Conservation (phyloP, 1,140 invertebrate genomes). For the Drosophila hydei region DNA sequence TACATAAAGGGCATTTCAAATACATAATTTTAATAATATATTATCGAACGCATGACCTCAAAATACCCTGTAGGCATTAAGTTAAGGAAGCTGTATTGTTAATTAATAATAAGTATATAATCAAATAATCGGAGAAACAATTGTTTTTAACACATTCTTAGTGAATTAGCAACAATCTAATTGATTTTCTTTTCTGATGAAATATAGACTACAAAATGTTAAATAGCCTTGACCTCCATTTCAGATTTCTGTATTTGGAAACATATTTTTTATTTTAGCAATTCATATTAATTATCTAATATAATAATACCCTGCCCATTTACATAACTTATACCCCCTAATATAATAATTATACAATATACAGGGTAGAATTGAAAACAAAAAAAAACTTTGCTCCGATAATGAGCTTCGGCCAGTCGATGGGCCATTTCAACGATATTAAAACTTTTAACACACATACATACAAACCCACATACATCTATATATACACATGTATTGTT, state of each 20-base stretch:
- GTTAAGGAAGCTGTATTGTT: no score
- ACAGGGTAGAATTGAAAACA: constrained; percentile 13
- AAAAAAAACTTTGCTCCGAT: constrained; percentile 6
- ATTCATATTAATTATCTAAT: no score
- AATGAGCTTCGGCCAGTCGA: constrained; percentile 7
- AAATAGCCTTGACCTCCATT: not conserved
- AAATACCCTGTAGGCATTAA: constrained; percentile 1
- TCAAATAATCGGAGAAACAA: not conserved
- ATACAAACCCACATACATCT: not conserved
- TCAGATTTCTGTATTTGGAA: no score
- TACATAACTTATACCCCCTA: no score
- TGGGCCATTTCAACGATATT: constrained; percentile 6
- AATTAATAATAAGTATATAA: not conserved
- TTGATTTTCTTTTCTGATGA: not conserved
- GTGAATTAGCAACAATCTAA: not conserved
- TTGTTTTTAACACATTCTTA: not conserved
- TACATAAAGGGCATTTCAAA: constrained; percentile 42
- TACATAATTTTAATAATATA: constrained; percentile 15
- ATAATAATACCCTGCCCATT: not conserved
- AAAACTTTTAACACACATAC: constrained; percentile 10
- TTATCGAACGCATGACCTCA: not conserved
- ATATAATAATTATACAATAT: no score
- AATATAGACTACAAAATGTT: not conserved
- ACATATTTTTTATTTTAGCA: no score
- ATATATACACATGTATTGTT: not conserved